Percentiles rank a stretch among this genome's conserved stretches.
Conservation (phyloP, 2,888 invertebrate species). For the Drosophila pseudotakahashii region DNA sequence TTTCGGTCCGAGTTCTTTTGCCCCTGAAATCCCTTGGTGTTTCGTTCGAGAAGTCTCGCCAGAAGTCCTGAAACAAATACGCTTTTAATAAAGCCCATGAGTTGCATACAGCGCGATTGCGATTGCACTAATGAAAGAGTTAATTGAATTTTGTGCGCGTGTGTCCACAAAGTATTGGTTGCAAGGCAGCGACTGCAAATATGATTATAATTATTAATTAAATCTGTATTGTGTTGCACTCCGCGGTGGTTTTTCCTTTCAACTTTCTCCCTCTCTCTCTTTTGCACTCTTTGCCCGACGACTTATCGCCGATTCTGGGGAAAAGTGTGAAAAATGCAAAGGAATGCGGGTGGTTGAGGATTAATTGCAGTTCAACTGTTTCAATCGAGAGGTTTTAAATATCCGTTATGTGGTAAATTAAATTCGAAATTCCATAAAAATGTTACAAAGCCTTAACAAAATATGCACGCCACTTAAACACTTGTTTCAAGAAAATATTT, state of each 20-base stretch:
- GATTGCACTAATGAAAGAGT: constrained; percentile 43
- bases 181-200: constrained; percentile 34
- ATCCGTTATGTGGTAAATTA: too few species aligned
- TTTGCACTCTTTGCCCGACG: too few species aligned
- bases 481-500: too few species aligned
- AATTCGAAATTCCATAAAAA: background rate
- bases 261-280: background rate
- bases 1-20: constrained; percentile 6
- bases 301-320: background rate
- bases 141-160: constrained; percentile 51
- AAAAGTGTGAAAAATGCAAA: constrained; percentile 13
- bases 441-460: too few species aligned
- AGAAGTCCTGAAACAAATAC: constrained; percentile 47
- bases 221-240: constrained; percentile 29
- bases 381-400: constrained; percentile 3
- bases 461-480: too few species aligned
- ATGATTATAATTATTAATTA: constrained; percentile 43
- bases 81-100: constrained; percentile 54
- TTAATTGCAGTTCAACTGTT: constrained; percentile 9
- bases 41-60: background rate
- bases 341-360: constrained; percentile 11
- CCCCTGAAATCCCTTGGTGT: background rate
- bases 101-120: constrained; percentile 29
- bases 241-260: constrained; percentile 8
- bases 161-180: constrained; percentile 28